Conservation (phyloP, 1,140 invertebrate genomes). For the Drosophila obscura region DNA sequence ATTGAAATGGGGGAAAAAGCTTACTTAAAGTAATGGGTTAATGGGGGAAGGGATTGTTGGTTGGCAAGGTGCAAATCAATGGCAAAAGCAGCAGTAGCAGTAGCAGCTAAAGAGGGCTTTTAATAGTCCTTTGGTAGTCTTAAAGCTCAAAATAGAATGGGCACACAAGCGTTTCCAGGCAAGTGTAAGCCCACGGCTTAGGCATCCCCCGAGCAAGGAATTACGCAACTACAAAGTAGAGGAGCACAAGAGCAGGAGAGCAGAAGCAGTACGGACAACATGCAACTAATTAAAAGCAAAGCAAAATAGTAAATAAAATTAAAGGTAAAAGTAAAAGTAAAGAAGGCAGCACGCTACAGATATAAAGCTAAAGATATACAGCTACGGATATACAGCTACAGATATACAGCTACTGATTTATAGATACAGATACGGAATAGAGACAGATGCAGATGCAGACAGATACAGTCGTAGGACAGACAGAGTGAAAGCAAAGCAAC, state of each 20-base stretch:
- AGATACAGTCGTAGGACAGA: constrained; percentile 45
- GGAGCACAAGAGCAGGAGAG: background rate
- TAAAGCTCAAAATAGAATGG: background rate
- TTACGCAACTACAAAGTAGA: constrained; percentile 24
- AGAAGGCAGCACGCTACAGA: constrained; percentile 37
- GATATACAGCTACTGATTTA: constrained; percentile 12
- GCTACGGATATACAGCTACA: constrained; percentile 21
- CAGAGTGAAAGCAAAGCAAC: constrained; percentile 71
- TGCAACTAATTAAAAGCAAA: constrained; percentile 64
- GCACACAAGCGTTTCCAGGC: background rate
- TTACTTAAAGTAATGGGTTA: constrained; percentile 15
- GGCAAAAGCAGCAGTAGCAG: constrained; percentile 1
- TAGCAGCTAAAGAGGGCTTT: constrained; percentile 12
- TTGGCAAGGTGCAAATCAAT: no score
- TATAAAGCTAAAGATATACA: constrained; percentile 29
- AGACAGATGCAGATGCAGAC: constrained; percentile 35
- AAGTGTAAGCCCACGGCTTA: constrained; percentile 5
- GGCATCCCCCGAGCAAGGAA: background rate
- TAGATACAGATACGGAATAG: background rate
- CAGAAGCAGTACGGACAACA: constrained; percentile 28
- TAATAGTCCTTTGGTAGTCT: background rate
- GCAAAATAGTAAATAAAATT: constrained; percentile 54
- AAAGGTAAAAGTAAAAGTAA: constrained; percentile 27
- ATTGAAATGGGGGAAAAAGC: constrained; percentile 17
- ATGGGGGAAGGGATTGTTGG: background rate